phyloP scores from a whole-genome alignment of 2,113 vertebrate genomes.

The Cebidichthys violaceus region DNA sequence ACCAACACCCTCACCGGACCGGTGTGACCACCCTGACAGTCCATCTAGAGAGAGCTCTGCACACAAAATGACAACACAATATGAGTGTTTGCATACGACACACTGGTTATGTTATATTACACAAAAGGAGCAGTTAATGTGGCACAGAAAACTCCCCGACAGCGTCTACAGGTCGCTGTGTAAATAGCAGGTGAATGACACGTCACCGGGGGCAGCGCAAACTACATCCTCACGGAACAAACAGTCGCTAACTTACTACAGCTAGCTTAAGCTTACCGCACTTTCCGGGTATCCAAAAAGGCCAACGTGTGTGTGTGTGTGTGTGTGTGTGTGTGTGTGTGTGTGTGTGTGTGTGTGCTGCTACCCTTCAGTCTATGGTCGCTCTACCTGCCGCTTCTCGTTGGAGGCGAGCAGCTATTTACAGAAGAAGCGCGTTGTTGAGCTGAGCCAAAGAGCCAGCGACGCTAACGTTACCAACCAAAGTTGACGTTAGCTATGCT shows the following conservation, averaged over 20 bases:
- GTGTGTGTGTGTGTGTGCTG: neutral
- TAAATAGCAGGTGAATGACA: constrained; percentile 12
- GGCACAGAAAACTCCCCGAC: no score
- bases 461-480: constrained; percentile 9
- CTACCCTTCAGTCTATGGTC: neutral
- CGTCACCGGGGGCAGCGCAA: constrained; percentile 15
- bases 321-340: neutral
- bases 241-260: neutral
- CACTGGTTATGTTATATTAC: neutral
- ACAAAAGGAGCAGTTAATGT: neutral
- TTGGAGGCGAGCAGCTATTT: neutral
- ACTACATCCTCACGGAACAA: neutral
- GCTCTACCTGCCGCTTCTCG: neutral
- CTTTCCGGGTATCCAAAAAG: neutral
- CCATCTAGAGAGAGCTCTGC: constrained; percentile 46
- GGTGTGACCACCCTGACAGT: neutral
- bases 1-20: constrained; percentile 87
- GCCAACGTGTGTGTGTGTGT: neutral
- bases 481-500: constrained; percentile 25
- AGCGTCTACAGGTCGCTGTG: neutral
- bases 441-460: no score
- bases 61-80: neutral
- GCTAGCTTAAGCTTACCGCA: neutral
- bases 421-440: neutral
- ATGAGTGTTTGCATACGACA: neutral